phyloP scores from a whole-genome alignment of 2,888 invertebrate species.

The Kuschelorhynchus macadamiae region DNA sequence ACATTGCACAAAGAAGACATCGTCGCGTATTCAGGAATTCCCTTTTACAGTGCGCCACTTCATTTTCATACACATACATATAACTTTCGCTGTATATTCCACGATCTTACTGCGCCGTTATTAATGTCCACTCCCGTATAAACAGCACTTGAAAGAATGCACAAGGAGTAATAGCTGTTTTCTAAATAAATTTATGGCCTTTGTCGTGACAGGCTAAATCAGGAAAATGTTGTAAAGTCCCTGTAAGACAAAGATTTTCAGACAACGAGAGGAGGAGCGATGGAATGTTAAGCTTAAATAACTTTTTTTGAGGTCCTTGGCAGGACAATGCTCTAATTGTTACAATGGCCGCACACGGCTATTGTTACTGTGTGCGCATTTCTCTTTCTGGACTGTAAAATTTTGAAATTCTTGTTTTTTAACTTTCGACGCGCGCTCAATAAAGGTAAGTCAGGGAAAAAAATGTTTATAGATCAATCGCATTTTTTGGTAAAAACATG shows the following conservation, averaged over 20 bases:
- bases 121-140: conserved; percentile 33
- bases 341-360: no score
- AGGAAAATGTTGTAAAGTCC: conserved; percentile 29
- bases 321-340: no score
- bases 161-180: conserved; percentile 31
- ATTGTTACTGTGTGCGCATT: no score
- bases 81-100: conserved; percentile 38
- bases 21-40: conserved; percentile 1
- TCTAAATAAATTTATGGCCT: conserved; percentile 38
- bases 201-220: conserved; percentile 27
- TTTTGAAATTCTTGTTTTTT: no score
- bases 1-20: conserved; percentile 45
- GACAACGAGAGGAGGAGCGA: conserved; percentile 3
- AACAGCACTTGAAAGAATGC: conserved; percentile 36
- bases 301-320: conserved; percentile 5
- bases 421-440: no score
- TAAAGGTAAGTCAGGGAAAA: no score
- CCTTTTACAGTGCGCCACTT: conserved; percentile 33
- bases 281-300: conserved; percentile 9
- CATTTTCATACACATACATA: conserved; percentile 36
- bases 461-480: no score
- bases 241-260: conserved; percentile 23
- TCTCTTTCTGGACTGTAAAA: no score
- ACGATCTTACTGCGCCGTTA: conserved; percentile 30
- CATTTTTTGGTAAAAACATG: no score